Evolutionary conservation across 2,797 vertebrate species (phyloP).

Genomic region (Corythornis leucogaster): DNA sequence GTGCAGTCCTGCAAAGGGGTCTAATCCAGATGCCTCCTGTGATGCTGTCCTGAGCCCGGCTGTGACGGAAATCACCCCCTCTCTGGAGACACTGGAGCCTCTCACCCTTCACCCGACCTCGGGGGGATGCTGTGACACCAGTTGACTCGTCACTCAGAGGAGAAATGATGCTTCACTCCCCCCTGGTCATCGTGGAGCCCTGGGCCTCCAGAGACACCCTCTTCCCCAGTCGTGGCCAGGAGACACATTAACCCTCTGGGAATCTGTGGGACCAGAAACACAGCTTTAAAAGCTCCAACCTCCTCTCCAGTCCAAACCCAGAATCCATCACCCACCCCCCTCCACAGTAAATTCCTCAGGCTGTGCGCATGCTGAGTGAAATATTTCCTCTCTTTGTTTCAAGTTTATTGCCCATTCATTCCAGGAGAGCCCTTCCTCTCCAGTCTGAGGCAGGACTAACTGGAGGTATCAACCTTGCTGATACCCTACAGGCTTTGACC

Average conservation of each 20-base stretch:
- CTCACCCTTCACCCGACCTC: background rate
- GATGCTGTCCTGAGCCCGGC: background rate
- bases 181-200: rapidly evolving
- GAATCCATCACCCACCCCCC: background rate
- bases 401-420: background rate
- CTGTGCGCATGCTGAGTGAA: background rate
- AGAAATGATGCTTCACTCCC: background rate
- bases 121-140: background rate
- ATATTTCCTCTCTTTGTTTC: background rate
- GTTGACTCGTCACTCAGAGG: background rate
- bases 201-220: background rate
- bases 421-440: background rate
- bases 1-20: background rate
- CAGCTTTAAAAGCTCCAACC: background rate
- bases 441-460: background rate
- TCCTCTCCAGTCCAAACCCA: background rate
- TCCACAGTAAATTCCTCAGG: background rate
- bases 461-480: background rate
- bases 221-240: background rate
- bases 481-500: background rate
- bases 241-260: background rate
- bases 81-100: background rate
- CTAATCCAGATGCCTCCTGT: background rate
- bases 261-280: background rate
- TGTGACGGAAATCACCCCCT: background rate